These are phyloP conservation scores for Pao palembangensis DNA, from an alignment of 2,113 vertebrate genomes.

Conservation along the genomic window DNA sequence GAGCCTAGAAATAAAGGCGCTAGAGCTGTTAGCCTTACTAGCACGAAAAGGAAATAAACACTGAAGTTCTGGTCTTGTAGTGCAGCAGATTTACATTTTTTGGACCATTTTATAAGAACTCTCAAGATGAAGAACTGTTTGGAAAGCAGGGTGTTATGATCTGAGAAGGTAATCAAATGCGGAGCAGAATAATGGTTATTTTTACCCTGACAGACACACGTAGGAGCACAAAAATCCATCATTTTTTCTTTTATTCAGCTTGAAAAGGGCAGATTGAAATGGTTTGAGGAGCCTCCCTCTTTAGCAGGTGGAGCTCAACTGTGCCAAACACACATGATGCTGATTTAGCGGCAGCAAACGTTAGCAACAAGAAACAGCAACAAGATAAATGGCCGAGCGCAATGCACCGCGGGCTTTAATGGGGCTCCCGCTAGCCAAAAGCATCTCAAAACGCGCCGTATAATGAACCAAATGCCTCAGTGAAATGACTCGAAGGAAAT, in stretches of 20 bases:
- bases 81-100: background rate
- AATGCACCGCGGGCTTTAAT: constrained; percentile 49
- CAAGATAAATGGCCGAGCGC: constrained; percentile 57
- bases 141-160: background rate
- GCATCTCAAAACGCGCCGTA: constrained; percentile 54
- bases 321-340: constrained; percentile 34
- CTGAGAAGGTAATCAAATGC: background rate
- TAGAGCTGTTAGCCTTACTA: background rate
- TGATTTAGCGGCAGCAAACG: constrained; percentile 36
- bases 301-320: constrained; percentile 16
- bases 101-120: background rate
- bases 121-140: background rate
- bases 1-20: background rate
- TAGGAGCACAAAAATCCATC: background rate
- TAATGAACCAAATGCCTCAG: constrained; percentile 62
- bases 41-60: background rate
- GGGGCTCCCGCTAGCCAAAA: constrained; percentile 62
- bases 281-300: background rate
- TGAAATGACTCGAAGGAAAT: constrained; percentile 66
- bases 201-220: too few species aligned
- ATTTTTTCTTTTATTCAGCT: background rate
- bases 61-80: background rate
- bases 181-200: background rate
- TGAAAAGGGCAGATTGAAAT: background rate
- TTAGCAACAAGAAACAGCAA: constrained; percentile 45